A percentile compares a stretch with the other conserved stretches of the same genome.
Evolutionary conservation across 2,888 invertebrate genomes (phyloP).

Genomic region (Zaprionus lineosus): DNA sequence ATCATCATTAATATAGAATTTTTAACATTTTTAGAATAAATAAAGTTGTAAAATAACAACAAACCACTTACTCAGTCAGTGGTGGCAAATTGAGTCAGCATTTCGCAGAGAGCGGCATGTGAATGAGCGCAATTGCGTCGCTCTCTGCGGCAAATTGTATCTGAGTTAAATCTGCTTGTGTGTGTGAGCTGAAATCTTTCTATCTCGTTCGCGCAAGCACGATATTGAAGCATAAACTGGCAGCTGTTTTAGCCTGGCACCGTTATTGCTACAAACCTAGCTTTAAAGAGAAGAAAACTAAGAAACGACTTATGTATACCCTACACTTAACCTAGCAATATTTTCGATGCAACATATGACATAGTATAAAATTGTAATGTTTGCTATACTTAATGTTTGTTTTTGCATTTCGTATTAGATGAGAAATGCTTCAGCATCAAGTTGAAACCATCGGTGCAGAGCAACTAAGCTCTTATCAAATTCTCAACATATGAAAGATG

Average conservation of each 20-base stretch:
- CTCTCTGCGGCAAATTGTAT: too few relatives aligned
- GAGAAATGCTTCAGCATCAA: too few relatives aligned
- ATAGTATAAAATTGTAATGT: neutral
- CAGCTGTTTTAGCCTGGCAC: conserved; percentile 63
- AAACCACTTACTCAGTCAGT: conserved; percentile 27
- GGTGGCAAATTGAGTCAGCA: conserved; percentile 54
- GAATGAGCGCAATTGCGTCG: conserved; percentile 35
- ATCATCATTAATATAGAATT: neutral
- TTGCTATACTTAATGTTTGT: too few relatives aligned
- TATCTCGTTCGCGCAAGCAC: conserved; percentile 73
- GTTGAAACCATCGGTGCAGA: too few relatives aligned
- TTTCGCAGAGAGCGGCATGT: conserved; percentile 35
- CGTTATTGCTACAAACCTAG: conserved; percentile 62
- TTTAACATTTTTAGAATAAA: conserved; percentile 16
- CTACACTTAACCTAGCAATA: conserved; percentile 13
- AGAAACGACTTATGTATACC: conserved; percentile 16
- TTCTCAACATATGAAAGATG: too few relatives aligned
- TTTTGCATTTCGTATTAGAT: too few relatives aligned
- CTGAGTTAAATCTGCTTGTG: neutral
- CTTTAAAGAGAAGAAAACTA: conserved; percentile 29
- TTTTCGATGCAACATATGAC: neutral
- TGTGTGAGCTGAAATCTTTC: conserved; percentile 18
- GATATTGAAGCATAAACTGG: conserved; percentile 43
- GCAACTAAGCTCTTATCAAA: too few relatives aligned
- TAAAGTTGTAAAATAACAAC: conserved; percentile 23